phyloP scores from a whole-genome alignment of 2,797 vertebrate species.

The Phaenicophaeus curvirostris region DNA sequence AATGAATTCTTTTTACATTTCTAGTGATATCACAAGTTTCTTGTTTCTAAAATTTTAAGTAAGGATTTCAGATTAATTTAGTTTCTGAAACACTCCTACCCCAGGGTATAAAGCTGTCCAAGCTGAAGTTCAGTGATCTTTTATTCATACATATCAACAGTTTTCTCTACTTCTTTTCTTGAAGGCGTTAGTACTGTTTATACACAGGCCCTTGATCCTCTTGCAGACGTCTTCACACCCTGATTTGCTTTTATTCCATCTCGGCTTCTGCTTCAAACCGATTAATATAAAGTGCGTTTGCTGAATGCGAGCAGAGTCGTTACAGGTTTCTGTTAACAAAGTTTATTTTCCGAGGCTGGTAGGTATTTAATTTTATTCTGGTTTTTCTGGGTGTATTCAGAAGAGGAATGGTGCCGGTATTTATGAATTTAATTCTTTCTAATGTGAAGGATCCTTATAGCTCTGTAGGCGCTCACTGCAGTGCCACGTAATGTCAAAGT shows the following conservation, averaged over 20 bases:
- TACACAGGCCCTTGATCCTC: background rate
- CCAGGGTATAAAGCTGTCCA: background rate
- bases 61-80: background rate
- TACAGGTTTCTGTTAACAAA: background rate
- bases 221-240: background rate
- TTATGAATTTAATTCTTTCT: background rate
- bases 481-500: no score
- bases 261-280: background rate
- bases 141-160: background rate
- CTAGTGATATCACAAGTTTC: background rate
- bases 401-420: background rate
- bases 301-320: background rate
- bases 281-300: background rate
- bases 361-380: background rate
- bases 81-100: background rate
- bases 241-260: background rate
- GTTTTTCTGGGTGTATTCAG: background rate
- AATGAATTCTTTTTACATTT: background rate
- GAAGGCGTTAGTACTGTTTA: background rate
- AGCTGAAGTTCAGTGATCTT: background rate
- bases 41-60: background rate
- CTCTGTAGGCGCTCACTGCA: background rate
- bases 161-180: background rate
- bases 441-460: background rate
- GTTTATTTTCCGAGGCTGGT: background rate